Percentiles rank a stretch among this genome's conserved stretches.
Evolutionary conservation across 2,888 invertebrate species (phyloP).

Genomic region (Nipponacmea schrenckii): DNA sequence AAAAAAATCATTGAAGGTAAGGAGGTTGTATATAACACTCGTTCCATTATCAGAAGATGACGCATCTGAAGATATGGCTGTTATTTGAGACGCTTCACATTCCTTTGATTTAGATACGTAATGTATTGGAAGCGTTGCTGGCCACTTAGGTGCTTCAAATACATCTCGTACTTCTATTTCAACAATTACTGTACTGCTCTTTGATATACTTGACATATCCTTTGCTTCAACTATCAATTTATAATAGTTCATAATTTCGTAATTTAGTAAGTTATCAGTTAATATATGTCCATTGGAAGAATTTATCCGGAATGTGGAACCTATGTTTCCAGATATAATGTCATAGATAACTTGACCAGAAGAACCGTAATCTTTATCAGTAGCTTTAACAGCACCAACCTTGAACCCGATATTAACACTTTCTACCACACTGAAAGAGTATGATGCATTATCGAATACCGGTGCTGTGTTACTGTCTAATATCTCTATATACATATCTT

Average conservation of each 20-base stretch:
- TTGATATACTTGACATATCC: slow-evolving; percentile 28
- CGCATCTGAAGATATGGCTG: slow-evolving; percentile 27
- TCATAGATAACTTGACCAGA: slow-evolving; percentile 28
- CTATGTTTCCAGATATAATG: slow-evolving; percentile 14
- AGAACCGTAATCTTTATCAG: slow-evolving; percentile 32
- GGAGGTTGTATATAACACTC: slow-evolving; percentile 25
- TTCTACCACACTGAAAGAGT: slow-evolving; percentile 27
- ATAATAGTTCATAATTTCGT: slow-evolving; percentile 17
- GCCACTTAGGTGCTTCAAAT: slow-evolving; percentile 35
- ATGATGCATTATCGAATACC: slow-evolving; percentile 20
- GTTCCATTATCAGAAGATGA: slow-evolving; percentile 16
- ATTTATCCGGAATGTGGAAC: slow-evolving; percentile 17
- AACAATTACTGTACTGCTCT: slow-evolving; percentile 20
- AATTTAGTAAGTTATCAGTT: slow-evolving; percentile 18
- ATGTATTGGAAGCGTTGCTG: slow-evolving; percentile 22
- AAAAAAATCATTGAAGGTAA: slow-evolving; percentile 26
- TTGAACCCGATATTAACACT: slow-evolving; percentile 17
- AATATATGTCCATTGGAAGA: slow-evolving; percentile 20
- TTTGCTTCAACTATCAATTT: slow-evolving; percentile 20
- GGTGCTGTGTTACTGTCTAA: slow-evolving; percentile 32
- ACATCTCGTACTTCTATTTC: slow-evolving; percentile 26
- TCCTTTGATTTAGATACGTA: slow-evolving; percentile 22
- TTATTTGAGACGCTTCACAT: slow-evolving; percentile 20
- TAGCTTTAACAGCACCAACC: slow-evolving; percentile 25
- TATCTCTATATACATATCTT: slow-evolving; percentile 23